These are phyloP conservation scores for Hirtodrosophila duncani DNA, from an alignment of 2,888 invertebrate species.

Conservation along the genomic window DNA sequence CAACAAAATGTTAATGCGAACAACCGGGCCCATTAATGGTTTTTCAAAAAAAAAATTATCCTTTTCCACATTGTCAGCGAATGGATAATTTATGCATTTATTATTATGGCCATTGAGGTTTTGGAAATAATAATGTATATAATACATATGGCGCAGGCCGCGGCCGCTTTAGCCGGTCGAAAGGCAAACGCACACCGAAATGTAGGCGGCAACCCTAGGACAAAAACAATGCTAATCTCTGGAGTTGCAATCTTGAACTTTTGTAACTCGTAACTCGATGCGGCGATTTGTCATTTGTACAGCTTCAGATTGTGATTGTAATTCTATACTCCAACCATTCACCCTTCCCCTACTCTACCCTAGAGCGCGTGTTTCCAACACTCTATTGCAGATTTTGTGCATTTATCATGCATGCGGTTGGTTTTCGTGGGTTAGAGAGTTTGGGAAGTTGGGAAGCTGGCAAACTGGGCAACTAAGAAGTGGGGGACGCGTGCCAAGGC, in stretches of 20 bases:
- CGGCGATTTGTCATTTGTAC: constrained; percentile 48
- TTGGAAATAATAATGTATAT: constrained; percentile 17
- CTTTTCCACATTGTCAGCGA: constrained; percentile 58
- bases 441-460: constrained; percentile 11
- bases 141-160: constrained; percentile 8
- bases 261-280: constrained; percentile 20
- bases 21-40: constrained; percentile 65
- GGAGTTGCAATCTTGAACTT: constrained; percentile 11
- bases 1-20: constrained; percentile 59
- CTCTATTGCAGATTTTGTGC: constrained; percentile 76
- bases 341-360: constrained; percentile 18
- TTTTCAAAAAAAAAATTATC: constrained; percentile 68
- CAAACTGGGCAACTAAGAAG: constrained; percentile 11
- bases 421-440: constrained; percentile 8
- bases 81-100: constrained; percentile 45
- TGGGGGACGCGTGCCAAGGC: constrained; percentile 59
- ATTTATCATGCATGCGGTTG: constrained; percentile 63
- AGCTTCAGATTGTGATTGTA: constrained; percentile 35
- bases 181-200: constrained; percentile 25
- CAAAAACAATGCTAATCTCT: constrained; percentile 31
- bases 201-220: constrained; percentile 23
- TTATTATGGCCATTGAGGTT: constrained; percentile 46
- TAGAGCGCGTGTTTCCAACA: constrained; percentile 74
- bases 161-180: constrained; percentile 30
- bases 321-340: constrained; percentile 38